A percentile compares a stretch with the other conserved stretches of the same genome.
Conservation (phyloP, 2,888 invertebrate species). For the Cinara cedri region DNA sequence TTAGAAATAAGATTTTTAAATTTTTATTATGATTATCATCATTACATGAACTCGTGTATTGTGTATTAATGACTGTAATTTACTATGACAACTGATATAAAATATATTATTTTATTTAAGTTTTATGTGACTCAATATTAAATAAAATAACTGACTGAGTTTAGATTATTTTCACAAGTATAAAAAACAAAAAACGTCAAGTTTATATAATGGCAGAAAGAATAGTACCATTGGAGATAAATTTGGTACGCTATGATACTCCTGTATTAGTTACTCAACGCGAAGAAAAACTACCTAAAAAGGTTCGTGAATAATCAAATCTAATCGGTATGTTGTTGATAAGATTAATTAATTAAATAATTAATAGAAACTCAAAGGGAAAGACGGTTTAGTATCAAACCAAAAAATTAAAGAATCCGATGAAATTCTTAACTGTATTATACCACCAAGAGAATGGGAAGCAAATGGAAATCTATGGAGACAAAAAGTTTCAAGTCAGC, state of each 20-base stretch:
- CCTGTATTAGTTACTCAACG: slow-evolving; percentile 68
- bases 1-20: no score
- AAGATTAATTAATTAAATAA: not conserved
- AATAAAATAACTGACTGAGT: no score
- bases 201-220: slow-evolving; percentile 65
- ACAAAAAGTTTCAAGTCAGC: slow-evolving; percentile 90
- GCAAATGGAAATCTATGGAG: slow-evolving; percentile 91
- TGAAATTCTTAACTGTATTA: slow-evolving; percentile 89
- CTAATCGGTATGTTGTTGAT: not conserved
- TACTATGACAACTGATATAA: slow-evolving; percentile 28
- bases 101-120: not conserved
- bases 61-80: slow-evolving; percentile 19
- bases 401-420: slow-evolving; percentile 72
- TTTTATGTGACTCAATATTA: not conserved
- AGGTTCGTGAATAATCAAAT: slow-evolving; percentile 6
- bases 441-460: slow-evolving; percentile 95
- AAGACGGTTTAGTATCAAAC: slow-evolving; percentile 15
- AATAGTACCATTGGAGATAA: slow-evolving; percentile 77
- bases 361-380: slow-evolving; percentile 20
- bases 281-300: slow-evolving; percentile 49
- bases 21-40: not conserved
- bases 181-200: not conserved
- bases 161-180: not conserved
- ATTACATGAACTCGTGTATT: not conserved
- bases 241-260: slow-evolving; percentile 91